Evolutionary conservation across 1,140 invertebrate species (phyloP).

Genomic region (Trypoxylus dichotomus): DNA sequence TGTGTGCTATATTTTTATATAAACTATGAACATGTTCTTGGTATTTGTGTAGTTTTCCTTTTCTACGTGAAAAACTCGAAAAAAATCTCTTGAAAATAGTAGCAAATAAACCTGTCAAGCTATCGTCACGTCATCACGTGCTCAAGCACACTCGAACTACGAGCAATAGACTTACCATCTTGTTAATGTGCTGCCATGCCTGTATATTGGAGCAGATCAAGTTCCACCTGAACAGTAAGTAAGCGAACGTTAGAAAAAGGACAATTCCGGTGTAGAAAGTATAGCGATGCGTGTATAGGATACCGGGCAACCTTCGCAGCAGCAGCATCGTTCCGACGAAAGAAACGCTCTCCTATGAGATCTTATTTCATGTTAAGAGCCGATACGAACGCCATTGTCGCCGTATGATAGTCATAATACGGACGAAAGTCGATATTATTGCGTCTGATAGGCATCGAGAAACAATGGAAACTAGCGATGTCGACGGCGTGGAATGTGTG

Average conservation of each 20-base stretch:
- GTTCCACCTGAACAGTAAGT: slow-evolving; percentile 60
- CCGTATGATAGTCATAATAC: neutral
- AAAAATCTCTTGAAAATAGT: neutral
- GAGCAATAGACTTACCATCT: slow-evolving; percentile 56
- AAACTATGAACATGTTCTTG: too few relatives aligned
- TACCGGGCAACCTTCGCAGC: slow-evolving; percentile 33
- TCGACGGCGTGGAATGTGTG: neutral
- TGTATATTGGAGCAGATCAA: slow-evolving; percentile 61
- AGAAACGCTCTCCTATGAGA: neutral
- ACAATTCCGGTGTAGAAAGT: slow-evolving; percentile 28
- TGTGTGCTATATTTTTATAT: too few relatives aligned
- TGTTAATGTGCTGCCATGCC: slow-evolving; percentile 58
- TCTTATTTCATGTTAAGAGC: neutral
- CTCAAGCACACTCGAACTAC: neutral
- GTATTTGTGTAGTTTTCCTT: neutral
- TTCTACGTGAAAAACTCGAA: neutral
- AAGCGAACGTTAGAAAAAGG: slow-evolving; percentile 35
- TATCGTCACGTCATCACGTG: neutral
- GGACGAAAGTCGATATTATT: too few relatives aligned
- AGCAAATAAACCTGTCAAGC: neutral
- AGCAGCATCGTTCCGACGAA: neutral
- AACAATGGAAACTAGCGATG: neutral
- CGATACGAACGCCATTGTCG: neutral
- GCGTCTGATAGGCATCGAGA: neutral
- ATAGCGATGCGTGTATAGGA: slow-evolving; percentile 37